A percentile compares a stretch with the other conserved stretches of the same genome.
These are phyloP conservation scores for Lasioglossum morio DNA, from an alignment of 2,888 invertebrate genomes.

Conservation along the genomic window DNA sequence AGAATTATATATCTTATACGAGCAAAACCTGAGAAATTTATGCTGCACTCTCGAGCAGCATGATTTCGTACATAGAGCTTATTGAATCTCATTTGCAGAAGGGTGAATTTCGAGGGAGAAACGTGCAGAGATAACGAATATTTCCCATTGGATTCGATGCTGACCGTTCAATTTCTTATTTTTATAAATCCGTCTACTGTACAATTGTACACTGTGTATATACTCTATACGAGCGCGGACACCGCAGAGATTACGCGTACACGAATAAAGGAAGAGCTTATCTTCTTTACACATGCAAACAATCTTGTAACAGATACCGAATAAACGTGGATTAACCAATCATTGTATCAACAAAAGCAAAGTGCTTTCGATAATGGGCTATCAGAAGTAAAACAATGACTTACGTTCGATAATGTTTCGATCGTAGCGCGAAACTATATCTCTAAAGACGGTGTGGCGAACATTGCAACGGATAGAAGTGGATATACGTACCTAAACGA, in stretches of 20 bases:
- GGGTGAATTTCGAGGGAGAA: too few relatives aligned
- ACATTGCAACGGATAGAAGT: neutral
- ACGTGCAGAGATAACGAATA: neutral
- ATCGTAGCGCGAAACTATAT: neutral
- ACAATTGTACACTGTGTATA: neutral
- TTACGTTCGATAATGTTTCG: conserved; percentile 15
- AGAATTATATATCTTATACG: too few relatives aligned
- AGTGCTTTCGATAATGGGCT: conserved; percentile 41
- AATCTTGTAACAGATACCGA: conserved; percentile 45
- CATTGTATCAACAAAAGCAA: conserved; percentile 24
- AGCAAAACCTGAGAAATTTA: too few relatives aligned
- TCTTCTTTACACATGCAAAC: conserved; percentile 47
- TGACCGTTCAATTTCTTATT: neutral
- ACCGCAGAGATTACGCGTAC: conserved; percentile 13
- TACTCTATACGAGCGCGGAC: neutral
- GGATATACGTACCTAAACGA: conserved; percentile 5
- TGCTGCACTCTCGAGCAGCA: too few relatives aligned
- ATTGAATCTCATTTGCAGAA: too few relatives aligned
- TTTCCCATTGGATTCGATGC: neutral
- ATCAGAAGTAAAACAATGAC: conserved; percentile 35
- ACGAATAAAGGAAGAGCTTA: conserved; percentile 40
- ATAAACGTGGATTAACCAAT: conserved; percentile 29
- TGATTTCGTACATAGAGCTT: too few relatives aligned
- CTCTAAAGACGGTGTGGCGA: neutral
- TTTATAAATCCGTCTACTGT: neutral